Evolutionary conservation across 2,888 invertebrate species (phyloP), one percentile per base, ranked within the genome.

Genomic region (Glomeris marginata): DNA sequence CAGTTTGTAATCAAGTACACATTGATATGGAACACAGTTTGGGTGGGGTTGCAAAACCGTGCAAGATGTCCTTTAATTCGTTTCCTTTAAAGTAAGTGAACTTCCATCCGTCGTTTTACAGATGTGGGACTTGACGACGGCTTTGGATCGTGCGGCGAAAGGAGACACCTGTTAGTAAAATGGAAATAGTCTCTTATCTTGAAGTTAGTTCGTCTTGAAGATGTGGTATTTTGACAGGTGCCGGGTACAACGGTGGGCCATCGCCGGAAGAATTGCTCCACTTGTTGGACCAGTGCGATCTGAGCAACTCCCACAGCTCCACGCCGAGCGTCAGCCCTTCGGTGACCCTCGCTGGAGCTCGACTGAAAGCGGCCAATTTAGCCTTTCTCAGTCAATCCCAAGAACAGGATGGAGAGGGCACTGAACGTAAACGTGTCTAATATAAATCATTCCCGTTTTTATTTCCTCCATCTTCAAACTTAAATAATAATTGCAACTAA

Each of bases 71-170:
- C n/a, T n/a, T n/a, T n/a, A 11, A 18, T 15, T 20, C 20, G n/a
- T n/a, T 11, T 20, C 50, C 11, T 50, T 33, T 15, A n/a, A 18
- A 10, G 35, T 13, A 51, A 13, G 34, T 18, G 13, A 46, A 22
- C 38, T 13, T 13, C 36, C 66, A 63, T 53, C 58, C 64, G 38
- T 67, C 65, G 57, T 28, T 28, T 28, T 28, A 3, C 28, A 72
- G 67, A 90, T 97, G 85, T 98, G 97, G 95, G 97, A 98, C 72
- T 74, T 98, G 53, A 92, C 92, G 13, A 95, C 91, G 10, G 94
- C 91, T 13, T 72, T 97, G 47, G 90, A 94, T 69, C 75, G 83
- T 56, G 74, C 77, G 15, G 70, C 72, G 51, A 64, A 63, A 58
- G 65, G 65, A 61, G 68, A 58, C 8, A 28, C 28, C 8, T 28